Conservation (phyloP, 1,140 invertebrate genomes). For the Hycleus cichorii region DNA sequence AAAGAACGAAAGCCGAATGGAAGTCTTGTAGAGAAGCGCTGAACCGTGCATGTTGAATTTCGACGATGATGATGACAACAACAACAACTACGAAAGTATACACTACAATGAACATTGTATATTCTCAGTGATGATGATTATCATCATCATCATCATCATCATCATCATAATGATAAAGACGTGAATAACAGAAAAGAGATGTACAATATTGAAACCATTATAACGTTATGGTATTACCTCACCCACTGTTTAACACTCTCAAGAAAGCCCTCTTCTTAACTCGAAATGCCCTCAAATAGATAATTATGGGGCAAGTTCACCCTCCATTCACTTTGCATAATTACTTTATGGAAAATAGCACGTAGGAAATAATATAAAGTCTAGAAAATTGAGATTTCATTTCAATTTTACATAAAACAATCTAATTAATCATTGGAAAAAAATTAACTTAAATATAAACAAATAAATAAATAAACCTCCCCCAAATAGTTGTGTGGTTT, state of each 20-base stretch:
- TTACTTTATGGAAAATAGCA: slow-evolving; percentile 4
- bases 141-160: too few relatives aligned
- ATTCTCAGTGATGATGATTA: too few relatives aligned
- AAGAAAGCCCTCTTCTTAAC: slow-evolving; percentile 22
- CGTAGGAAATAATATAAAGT: neutral
- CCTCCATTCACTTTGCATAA: slow-evolving; percentile 14
- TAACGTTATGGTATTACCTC: slow-evolving; percentile 25
- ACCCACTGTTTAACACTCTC: slow-evolving; percentile 24
- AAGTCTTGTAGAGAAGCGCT: slow-evolving; percentile 22
- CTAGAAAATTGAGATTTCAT: slow-evolving; percentile 4
- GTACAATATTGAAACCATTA: slow-evolving; percentile 16
- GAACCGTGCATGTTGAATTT: slow-evolving; percentile 15
- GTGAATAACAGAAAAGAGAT: neutral
- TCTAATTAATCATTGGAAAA: slow-evolving; percentile 1
- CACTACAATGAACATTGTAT: too few relatives aligned
- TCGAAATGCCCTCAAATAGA: slow-evolving; percentile 20
- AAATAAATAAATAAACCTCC: slow-evolving; percentile 8
- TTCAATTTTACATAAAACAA: slow-evolving; percentile 1
- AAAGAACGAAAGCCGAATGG: slow-evolving; percentile 22
- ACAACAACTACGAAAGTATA: too few relatives aligned
- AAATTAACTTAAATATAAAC: neutral
- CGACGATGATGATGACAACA: neutral
- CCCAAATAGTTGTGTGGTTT: slow-evolving; percentile 4
- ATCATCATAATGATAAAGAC: too few relatives aligned
- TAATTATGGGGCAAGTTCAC: slow-evolving; percentile 12